Evolutionary conservation across 2,888 invertebrate species (phyloP).

Genomic region (Cheilosia soror): DNA sequence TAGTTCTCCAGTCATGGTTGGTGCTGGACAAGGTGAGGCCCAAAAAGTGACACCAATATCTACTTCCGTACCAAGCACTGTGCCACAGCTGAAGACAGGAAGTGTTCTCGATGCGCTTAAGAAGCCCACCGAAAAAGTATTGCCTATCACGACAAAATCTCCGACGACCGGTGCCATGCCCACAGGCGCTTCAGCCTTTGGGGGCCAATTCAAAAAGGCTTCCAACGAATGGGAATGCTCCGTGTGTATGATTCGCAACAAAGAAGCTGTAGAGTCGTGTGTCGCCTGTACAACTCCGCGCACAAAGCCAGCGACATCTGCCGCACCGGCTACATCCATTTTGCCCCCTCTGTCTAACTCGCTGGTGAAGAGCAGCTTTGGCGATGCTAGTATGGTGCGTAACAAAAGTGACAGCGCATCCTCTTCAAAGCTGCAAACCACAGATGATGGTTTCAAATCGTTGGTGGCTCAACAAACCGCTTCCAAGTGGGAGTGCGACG

Average conservation of each 20-base stretch:
- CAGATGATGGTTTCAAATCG: constrained; percentile 82
- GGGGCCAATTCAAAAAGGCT: constrained; percentile 85
- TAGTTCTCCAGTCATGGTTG: constrained; percentile 84
- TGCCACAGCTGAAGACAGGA: constrained; percentile 82
- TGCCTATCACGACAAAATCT: constrained; percentile 15
- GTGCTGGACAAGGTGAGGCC: constrained; percentile 74
- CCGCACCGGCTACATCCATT: not conserved
- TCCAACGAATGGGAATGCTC: constrained; percentile 88
- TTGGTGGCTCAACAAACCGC: constrained; percentile 80
- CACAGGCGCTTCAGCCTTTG: constrained; percentile 75
- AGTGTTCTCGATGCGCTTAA: constrained; percentile 83
- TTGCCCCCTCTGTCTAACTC: constrained; percentile 38
- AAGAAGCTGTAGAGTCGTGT: constrained; percentile 84
- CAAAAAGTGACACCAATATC: constrained; percentile 6
- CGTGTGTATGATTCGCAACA: constrained; percentile 87
- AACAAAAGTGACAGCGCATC: constrained; percentile 83
- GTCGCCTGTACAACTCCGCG: constrained; percentile 85
- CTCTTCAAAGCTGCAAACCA: constrained; percentile 66
- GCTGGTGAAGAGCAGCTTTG: constrained; percentile 79
- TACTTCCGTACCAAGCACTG: constrained; percentile 34
- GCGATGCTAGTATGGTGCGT: constrained; percentile 85
- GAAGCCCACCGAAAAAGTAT: constrained; percentile 70
- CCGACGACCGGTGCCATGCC: not conserved
- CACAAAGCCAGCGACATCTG: constrained; percentile 61
- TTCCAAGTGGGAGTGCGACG: constrained; percentile 86